These are phyloP conservation scores for Montipora capitata DNA, from an alignment of 92 coral and sea anemone genomes.

Conservation along the genomic window DNA sequence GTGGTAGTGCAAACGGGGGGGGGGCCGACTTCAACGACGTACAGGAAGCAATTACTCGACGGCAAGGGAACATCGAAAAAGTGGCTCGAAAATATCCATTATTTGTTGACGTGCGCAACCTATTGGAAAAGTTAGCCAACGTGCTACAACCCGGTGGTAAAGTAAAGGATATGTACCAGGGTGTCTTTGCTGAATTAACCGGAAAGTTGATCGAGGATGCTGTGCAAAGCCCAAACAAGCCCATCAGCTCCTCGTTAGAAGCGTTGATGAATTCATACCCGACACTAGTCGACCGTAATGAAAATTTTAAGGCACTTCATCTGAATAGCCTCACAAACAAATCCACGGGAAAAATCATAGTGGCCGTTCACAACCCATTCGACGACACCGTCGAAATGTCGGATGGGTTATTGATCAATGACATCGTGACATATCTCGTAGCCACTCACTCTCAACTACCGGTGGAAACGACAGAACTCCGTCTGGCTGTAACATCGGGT, in stretches of 20 bases:
- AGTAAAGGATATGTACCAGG: neutral
- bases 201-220: constrained; percentile 22
- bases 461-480: constrained; percentile 9
- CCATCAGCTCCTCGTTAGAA: constrained; percentile 1
- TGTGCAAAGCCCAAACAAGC: constrained; percentile 16
- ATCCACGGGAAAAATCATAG: neutral
- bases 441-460: neutral
- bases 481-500: constrained; percentile 15
- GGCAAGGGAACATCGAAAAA: constrained; percentile 8
- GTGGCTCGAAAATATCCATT: constrained; percentile 18
- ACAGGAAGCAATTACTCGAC: neutral
- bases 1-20: neutral
- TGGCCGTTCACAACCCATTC: constrained; percentile 16
- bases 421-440: neutral
- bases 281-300: constrained; percentile 3
- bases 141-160: constrained; percentile 1
- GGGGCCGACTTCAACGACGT: neutral
- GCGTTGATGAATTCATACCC: constrained; percentile 2
- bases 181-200: constrained; percentile 11
- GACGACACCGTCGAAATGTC: neutral
- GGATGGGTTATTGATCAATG: constrained; percentile 3
- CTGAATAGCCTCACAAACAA: neutral
- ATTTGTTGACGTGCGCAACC: neutral
- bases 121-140: constrained; percentile 2
- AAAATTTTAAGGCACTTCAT: constrained; percentile 13